Evolutionary conservation across 2,113 vertebrate genomes (phyloP), one percentile per base, ranked within the genome.

Genomic region (Todiramphus saurophagus): DNA sequence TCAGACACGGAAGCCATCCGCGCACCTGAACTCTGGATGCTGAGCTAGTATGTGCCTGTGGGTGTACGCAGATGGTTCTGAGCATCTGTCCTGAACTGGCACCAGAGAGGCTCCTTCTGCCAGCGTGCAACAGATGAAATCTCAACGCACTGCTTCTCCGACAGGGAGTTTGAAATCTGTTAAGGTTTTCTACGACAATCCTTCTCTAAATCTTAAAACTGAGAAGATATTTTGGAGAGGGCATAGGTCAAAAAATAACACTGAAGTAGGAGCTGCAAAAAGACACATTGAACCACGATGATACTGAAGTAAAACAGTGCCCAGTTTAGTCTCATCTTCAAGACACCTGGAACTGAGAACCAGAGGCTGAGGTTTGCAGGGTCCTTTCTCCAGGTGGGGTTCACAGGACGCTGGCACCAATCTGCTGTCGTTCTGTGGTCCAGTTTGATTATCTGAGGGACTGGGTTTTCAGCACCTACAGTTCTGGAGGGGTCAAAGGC

Each of bases 101-200:
- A 62, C 44, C 1, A 46, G 2, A 17, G 1, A 50, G 8, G 44
- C n/a, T 48, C 19, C 43, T 75, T 8, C 41, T 16, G n/a, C 31
- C 53, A 55, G 31, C 0, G 2, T 24, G 21, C 56, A 25, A 56
- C 19, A n/a, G 25, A 25, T 16, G 44, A 21, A 16, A 58, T 11
- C 46, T 20, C 64, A 16, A 5, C 1, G 3, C 8, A 35, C 19
- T 46, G 30, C 46, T 72, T 28, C 56, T 31, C 53, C 43, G 63
- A 18, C 21, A 24, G 46, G 19, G 55, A 53, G 33, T 60, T 21
- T 50, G 16, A 60, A 46, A 27, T 20, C 25, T 2, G 0, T 18
- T 44, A n/a, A 20, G 7, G 11, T 50, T 51, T 37, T 44, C 27
- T 11, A 37, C 27, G 53, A 2, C 15, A 72, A 67, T 0, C 0